Evolutionary conservation across 2,113 vertebrate species (phyloP), one percentile per base, ranked within the genome.

Genomic region (Alethe castanea): DNA sequence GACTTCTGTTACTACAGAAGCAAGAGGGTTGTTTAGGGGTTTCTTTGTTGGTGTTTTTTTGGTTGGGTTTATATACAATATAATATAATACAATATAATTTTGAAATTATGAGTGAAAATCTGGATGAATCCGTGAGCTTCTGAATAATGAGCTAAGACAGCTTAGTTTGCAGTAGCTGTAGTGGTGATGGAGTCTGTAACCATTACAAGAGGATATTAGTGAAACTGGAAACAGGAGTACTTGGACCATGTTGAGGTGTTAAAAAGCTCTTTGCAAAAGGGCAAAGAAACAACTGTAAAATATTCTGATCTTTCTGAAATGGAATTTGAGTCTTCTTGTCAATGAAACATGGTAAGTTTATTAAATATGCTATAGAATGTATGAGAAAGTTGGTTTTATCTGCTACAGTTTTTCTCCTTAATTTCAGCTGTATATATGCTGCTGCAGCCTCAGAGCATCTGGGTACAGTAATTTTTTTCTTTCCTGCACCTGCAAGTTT

Each of bases 401-500:
- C 84, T 87, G 76, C 81, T 67, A 47, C 62, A 57, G 59, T 97
- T 97, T 98, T 97, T 95, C 81, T 96, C 59, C 92, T 94, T 98
- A 97, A 97, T 98, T 96, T 97, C 92, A 97, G 96, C 71, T 95
- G 86, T 97, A 96, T 97, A 86, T 96, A 96, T 97, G 95, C 96
- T 81, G 25, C 66, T 90, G 92, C 82, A 87, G 95, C 90, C 94
- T 97, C 95, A 92, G 88, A 98, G 98, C 98, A 98, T 98, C 98
- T 98, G 98, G 97, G 96, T 87, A 85, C 87, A 80, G 92, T 83
- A 81, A 54, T 96, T 97, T 97, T 96, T 95, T 97, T 97, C 92
- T 93, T 90, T 81, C 86, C 97, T 97, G 98, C 98, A 98, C 98
- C 98, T 98, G 98, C 97, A 97, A 98, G 96, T 92, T 93, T 97